Evolutionary conservation across 2,888 invertebrate species (phyloP), one percentile per base, ranked within the genome.

Genomic region (Syritta pipiens): DNA sequence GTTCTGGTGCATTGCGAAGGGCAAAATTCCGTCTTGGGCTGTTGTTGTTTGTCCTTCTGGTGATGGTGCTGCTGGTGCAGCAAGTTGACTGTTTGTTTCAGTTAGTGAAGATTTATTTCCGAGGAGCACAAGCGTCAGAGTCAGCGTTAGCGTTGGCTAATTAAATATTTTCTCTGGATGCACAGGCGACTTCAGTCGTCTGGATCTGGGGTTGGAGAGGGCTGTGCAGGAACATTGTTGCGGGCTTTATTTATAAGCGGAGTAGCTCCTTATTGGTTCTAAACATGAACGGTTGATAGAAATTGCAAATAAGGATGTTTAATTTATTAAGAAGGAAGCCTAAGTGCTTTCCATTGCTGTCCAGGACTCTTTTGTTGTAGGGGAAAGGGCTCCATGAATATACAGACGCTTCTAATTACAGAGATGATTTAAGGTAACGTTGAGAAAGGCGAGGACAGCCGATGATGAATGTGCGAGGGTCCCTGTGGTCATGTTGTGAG

Each of bases 31-130:
- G 48, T 77, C 65, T 72, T 72, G 65, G 57, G 37, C 46, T 69
- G 53, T 60, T 75, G 62, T 35, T 65, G 71, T 65, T 60, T 60
- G 57, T 53, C 59, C 51, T 1, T 5, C 14, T 12, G 32, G 10
- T 49, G 37, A 35, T 65, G 49, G 19, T 59, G 24, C 2, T 44
- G 68, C 49, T 49, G 63, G 44, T 28, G 65, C 17, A 44, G 55
- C 77, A 65, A 77, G 72, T 72, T 72, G 72, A 77, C 72, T 77
- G 72, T 77, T 77, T 77, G 77, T 77, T 77, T 72, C 72, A 77
- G 72, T 77, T 77, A 72, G 77, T 35, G 60, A 72, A 77, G 77
- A 77, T 72, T 77, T 77, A 77, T 77, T 67, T 67, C 72, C 77
- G 19, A 72, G 60, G 72, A 57, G 71, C 59, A 20, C 40, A 22